Base-by-base conservation (phyloP, 1,140 invertebrate species). In the Helicorthomorpha holstii region DNA sequence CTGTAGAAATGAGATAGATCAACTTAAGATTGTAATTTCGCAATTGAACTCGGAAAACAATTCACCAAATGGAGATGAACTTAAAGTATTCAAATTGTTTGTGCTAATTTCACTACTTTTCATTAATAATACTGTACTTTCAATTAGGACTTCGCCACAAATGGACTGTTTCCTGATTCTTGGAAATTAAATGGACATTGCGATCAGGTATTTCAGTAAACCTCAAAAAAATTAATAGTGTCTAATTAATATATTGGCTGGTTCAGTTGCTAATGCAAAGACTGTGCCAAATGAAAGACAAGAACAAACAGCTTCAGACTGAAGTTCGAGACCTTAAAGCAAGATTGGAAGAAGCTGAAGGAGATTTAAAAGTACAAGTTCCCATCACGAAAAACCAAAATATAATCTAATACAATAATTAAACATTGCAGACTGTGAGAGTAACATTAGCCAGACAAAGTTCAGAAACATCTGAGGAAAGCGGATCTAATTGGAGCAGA, bases 11-110 rank as follows among this genome's bases (percentile, higher is more conserved):
- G 82, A 90, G 61, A 66, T 81, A 45, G 84, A 90, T 65, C 80
- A 83, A 61, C 87, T 81, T 59, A 85, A 84, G 65, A 62, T 85
- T 22, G 77, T 88, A 73, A 81, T 83, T 2, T 84, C 88, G 63
- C 82, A 87, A 55, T 66, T 85, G 22, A 74, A 82, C 59, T 72
- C 78, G n/a, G n/a, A 53, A 71, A 78, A 45, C 82, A 78, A 52
- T 66, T 64, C 51, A 60, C 58, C 26, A 48, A 69, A 26, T 70
- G 68, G 51, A 59, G 61, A 55, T 62, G 64, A 48, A 50, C 68
- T 12, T 61, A 64, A 54, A 66, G 64, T 25, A 46, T 46, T 7
- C 44, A 25, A 12, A 22, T 22, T 7, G 4, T 21, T 22, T 7
- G 12, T 46, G 44, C 44, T 21, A 46, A 22, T 46, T 4, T 46